Conservation (phyloP, 1,140 invertebrate genomes). For the Maconellicoccus hirsutus region DNA sequence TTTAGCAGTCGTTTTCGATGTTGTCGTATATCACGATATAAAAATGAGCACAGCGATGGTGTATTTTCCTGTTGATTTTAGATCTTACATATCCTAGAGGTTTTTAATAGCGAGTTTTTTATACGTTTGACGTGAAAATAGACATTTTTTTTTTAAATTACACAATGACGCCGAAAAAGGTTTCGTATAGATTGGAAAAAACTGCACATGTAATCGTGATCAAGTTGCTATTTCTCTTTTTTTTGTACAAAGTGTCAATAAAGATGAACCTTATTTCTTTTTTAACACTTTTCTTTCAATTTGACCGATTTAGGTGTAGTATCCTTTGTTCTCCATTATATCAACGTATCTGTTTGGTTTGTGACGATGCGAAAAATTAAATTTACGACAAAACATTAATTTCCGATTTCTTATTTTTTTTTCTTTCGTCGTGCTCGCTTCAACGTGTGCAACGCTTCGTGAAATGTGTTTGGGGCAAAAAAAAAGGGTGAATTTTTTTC, state of each 20-base stretch:
- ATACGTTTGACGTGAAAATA: neutral
- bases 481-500: no score
- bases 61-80: constrained; percentile 9
- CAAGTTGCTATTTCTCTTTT: neutral
- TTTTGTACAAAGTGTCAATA: neutral
- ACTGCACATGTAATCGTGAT: neutral
- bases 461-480: no score
- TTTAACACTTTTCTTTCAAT: neutral
- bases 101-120: neutral
- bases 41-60: neutral
- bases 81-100: neutral
- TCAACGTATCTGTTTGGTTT: neutral
- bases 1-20: neutral
- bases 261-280: neutral
- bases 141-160: neutral
- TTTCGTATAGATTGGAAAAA: neutral
- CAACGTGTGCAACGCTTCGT: neutral
- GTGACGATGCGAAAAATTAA: neutral
- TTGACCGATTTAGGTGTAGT: neutral
- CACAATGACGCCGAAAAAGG: neutral
- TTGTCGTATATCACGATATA: neutral
- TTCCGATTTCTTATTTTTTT: neutral
- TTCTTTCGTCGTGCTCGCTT: neutral
- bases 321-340: neutral
- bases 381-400: neutral